phyloP scores from a whole-genome alignment of 1,140 invertebrate species.

The Drosophila subpulchrella region DNA sequence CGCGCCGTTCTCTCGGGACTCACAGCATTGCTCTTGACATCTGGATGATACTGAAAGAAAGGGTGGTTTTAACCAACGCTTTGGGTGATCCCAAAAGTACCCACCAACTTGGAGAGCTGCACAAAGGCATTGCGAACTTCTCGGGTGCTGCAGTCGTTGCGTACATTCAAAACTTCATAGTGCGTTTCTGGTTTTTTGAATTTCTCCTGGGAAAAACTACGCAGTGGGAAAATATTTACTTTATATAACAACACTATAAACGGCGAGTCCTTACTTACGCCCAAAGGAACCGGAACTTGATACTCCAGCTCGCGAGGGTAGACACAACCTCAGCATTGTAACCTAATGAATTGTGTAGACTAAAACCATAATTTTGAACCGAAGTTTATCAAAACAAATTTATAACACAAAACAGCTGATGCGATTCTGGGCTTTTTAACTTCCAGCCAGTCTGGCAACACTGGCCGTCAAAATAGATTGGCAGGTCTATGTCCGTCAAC shows the following conservation, averaged over 20 bases:
- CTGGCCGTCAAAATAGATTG: background rate
- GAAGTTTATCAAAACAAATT: slow-evolving; percentile 8
- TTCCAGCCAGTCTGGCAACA: background rate
- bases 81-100: background rate
- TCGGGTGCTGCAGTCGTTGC: slow-evolving; percentile 85
- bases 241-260: slow-evolving; percentile 56
- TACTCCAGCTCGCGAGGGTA: slow-evolving; percentile 8
- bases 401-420: slow-evolving; percentile 3
- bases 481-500: background rate
- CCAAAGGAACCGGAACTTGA: background rate
- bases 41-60: slow-evolving; percentile 86
- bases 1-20: slow-evolving; percentile 84
- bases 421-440: background rate
- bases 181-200: slow-evolving; percentile 75
- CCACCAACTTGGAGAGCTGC: slow-evolving; percentile 86
- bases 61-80: background rate
- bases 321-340: slow-evolving; percentile 42
- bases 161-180: slow-evolving; percentile 86
- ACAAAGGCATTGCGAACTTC: slow-evolving; percentile 87
- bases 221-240: slow-evolving; percentile 27
- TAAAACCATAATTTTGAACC: slow-evolving; percentile 13
- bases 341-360: background rate
- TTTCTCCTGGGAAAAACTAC: slow-evolving; percentile 45
- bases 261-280: slow-evolving; percentile 55
- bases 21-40: slow-evolving; percentile 86